Base-by-base conservation (phyloP, 2,888 invertebrate species). In the Oxystoma pomonae region DNA sequence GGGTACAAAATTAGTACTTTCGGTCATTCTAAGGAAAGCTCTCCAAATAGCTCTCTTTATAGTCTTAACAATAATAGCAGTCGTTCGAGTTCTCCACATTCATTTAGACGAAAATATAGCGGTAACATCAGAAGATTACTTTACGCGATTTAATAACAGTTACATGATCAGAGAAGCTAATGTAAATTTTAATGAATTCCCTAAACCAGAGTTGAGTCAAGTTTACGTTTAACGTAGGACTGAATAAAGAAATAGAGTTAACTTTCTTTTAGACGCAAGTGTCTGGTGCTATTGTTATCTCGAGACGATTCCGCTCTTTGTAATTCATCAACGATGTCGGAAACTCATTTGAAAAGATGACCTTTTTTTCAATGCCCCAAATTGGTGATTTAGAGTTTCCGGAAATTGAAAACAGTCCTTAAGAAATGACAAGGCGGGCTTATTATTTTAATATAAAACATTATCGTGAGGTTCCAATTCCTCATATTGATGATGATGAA, bases 191-290 rank as follows among this genome's bases (percentile, higher is more conserved):
- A 74, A 72, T 52, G 76, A 76, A 62, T 80, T 79, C 69, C 81
- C 81, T 0, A 75, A 71, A 58, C 78, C 78, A 1, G 77, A 79
- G 63, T 81, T 78, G 70, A 80, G 75, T 73, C n/a, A n/a, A n/a
- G n/a, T n/a, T n/a, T n/a, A n/a, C n/a, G n/a, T n/a, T n/a, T n/a
- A n/a, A n/a, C n/a, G n/a, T n/a, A n/a, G n/a, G n/a, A n/a, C n/a
- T n/a, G n/a, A n/a, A n/a, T n/a, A n/a, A n/a, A n/a, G n/a, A n/a
- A n/a, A n/a, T n/a, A n/a, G n/a, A n/a, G n/a, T n/a, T n/a, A n/a
- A n/a, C n/a, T n/a, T n/a, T n/a, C n/a, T n/a, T n/a, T n/a, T n/a
- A n/a, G n/a, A n/a, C n/a, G n/a, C n/a, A n/a, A n/a, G n/a, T n/a
- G n/a, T n/a, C n/a, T n/a, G n/a, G n/a, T n/a, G n/a, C n/a, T n/a